Percentiles rank a stretch among this genome's conserved stretches.
Evolutionary conservation across 1,140 invertebrate species (phyloP).

Genomic region (Neelides sp.): DNA sequence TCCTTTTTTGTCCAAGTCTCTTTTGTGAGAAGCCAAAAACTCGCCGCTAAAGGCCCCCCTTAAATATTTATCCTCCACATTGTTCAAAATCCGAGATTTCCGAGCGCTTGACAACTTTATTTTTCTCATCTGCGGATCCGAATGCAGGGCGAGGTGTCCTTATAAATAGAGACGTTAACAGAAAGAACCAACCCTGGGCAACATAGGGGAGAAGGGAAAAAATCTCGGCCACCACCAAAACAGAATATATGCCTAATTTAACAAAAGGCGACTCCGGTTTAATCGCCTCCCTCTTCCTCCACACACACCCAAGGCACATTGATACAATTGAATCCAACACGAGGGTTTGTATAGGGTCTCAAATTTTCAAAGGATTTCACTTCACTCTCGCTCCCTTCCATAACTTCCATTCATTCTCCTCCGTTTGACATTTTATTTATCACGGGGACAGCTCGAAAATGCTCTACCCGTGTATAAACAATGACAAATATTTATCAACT

Average conservation of each 20-base stretch:
- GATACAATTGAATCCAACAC: conserved; percentile 9
- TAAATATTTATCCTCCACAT: conserved; percentile 21
- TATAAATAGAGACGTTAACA: neutral
- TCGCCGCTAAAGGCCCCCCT: conserved; percentile 20
- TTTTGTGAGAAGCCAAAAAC: conserved; percentile 21
- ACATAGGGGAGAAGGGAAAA: neutral
- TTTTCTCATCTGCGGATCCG: conserved; percentile 14
- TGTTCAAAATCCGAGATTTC: conserved; percentile 17
- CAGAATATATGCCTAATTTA: conserved; percentile 30
- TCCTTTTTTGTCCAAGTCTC: conserved; percentile 7
- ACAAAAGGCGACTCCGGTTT: conserved; percentile 28
- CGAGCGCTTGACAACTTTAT: conserved; percentile 19
- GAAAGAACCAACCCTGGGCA: neutral
- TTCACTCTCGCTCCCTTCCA: neutral
- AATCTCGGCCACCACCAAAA: conserved; percentile 12
- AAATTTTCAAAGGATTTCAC: conserved; percentile 5
- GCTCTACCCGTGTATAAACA: conserved; percentile 17
- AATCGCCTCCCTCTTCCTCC: conserved; percentile 22
- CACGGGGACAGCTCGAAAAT: neutral
- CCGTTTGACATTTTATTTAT: conserved; percentile 14
- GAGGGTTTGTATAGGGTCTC: too few species aligned
- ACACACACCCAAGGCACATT: neutral
- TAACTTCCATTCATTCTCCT: neutral
- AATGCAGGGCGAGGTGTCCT: neutral
- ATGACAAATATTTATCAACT: conserved; percentile 27